Evolutionary conservation across 2,113 vertebrate genomes (phyloP).

Genomic region (Grammomys dolichurus): DNA sequence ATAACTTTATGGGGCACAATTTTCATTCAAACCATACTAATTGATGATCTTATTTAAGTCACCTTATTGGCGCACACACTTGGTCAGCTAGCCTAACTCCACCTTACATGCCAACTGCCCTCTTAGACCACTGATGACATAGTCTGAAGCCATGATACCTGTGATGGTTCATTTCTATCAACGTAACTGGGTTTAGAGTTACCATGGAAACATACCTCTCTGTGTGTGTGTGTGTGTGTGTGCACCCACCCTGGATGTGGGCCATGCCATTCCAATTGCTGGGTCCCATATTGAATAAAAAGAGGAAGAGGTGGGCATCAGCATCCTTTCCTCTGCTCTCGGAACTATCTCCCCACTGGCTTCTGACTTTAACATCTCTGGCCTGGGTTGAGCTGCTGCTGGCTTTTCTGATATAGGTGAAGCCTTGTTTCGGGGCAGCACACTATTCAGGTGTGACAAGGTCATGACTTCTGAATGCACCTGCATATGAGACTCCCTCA

Average conservation of each 20-base stretch:
- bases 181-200: no score
- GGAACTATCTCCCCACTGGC: neutral
- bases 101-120: neutral
- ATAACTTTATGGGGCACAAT: neutral
- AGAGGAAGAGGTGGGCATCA: neutral
- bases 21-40: neutral
- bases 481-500: neutral
- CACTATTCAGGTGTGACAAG: neutral
- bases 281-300: neutral
- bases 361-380: neutral
- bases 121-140: neutral
- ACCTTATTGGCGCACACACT: neutral
- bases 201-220: neutral
- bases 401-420: neutral
- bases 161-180: neutral
- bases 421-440: neutral
- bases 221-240: no score
- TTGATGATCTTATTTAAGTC: neutral
- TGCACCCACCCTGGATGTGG: neutral
- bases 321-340: neutral
- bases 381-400: neutral
- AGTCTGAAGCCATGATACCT: no score
- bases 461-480: neutral
- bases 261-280: no score
- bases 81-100: neutral